A percentile compares a stretch with the other conserved stretches of the same genome.
These are phyloP conservation scores for Astyanax mexicanus DNA, from an alignment of 2,797 vertebrate genomes.

Conservation along the genomic window DNA sequence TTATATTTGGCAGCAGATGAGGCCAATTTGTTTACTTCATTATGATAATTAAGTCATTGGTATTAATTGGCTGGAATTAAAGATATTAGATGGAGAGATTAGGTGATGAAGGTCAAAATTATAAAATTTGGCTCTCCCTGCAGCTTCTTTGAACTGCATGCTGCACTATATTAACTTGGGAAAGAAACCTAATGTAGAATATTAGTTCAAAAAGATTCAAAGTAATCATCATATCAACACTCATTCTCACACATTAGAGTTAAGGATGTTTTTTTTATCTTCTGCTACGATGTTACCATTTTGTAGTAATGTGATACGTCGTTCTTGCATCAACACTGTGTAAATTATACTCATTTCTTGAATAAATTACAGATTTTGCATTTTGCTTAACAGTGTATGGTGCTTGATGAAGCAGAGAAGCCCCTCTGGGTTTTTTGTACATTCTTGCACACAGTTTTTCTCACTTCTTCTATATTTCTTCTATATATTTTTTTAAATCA, in stretches of 20 bases:
- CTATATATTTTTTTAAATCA: no score
- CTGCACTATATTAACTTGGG: slow-evolving; percentile 4
- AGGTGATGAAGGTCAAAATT: slow-evolving; percentile 32
- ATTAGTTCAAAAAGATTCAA: not conserved
- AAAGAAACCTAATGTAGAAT: slow-evolving; percentile 3
- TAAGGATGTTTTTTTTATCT: not conserved
- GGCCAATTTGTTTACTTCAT: slow-evolving; percentile 36
- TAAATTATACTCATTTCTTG: not conserved
- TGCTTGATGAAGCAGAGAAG: not conserved
- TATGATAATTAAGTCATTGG: slow-evolving; percentile 34
- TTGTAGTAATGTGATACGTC: not conserved
- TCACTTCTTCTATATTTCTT: no score
- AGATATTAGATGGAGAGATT: slow-evolving; percentile 32
- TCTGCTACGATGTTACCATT: not conserved
- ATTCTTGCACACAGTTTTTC: no score
- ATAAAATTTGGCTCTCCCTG: slow-evolving; percentile 8
- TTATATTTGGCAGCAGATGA: slow-evolving; percentile 31
- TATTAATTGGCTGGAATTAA: slow-evolving; percentile 48
- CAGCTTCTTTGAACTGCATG: slow-evolving; percentile 5
- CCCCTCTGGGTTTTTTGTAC: no score
- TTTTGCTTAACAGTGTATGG: not conserved
- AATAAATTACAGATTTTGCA: not conserved
- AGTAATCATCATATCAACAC: no score
- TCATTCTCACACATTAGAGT: not conserved
- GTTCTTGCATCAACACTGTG: not conserved